phyloP scores from a whole-genome alignment of 2,113 vertebrate genomes.

The Odocoileus hemionus region DNA sequence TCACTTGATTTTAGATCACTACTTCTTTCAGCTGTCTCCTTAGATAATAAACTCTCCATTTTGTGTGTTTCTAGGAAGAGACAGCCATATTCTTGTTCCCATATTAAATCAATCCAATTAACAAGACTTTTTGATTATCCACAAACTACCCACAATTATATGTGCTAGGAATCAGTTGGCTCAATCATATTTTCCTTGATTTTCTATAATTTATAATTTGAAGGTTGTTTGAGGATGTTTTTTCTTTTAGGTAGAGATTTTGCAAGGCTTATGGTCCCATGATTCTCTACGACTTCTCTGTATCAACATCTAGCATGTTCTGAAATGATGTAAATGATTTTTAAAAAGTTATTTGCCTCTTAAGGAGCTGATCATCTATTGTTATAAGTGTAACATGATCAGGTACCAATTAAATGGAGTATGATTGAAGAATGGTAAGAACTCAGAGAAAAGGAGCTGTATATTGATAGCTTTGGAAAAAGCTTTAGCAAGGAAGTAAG shows the following conservation, averaged over 20 bases:
- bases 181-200: not conserved
- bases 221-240: slow-evolving; percentile 2
- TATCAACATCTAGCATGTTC: not conserved
- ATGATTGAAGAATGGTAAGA: not conserved
- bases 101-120: slow-evolving; percentile 35
- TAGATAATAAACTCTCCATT: not conserved
- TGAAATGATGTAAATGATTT: not conserved
- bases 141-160: not conserved
- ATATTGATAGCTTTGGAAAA: not conserved
- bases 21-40: not conserved
- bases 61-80: slow-evolving; percentile 11
- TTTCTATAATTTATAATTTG: not conserved
- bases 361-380: not conserved
- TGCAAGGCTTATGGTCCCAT: not conserved
- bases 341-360: not conserved
- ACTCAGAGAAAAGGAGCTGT: not conserved
- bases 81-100: not conserved
- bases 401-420: not conserved
- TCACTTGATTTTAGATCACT: not conserved
- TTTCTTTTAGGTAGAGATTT: not conserved
- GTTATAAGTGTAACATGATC: not conserved
- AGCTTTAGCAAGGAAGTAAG: not conserved
- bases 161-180: not conserved
- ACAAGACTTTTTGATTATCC: not conserved
- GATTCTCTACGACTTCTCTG: not conserved